Evolutionary conservation across 2,888 invertebrate species (phyloP).

Genomic region (Encarsia formosa): DNA sequence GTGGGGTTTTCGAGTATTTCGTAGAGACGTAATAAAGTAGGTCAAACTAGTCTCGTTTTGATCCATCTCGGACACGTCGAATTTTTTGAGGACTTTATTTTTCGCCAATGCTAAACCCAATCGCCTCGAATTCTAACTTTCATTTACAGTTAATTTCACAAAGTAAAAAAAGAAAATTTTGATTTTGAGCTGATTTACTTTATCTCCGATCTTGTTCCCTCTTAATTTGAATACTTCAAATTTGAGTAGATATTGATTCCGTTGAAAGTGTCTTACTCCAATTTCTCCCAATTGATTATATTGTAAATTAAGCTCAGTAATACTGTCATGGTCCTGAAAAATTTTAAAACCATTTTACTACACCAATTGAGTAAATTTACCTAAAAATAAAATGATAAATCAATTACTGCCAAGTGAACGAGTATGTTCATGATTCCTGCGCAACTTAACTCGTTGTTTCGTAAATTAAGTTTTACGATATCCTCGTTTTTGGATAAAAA

Average conservation of each 20-base stretch:
- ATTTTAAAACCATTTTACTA: no score
- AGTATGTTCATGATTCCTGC: slow-evolving; percentile 52
- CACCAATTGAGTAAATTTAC: no score
- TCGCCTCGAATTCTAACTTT: slow-evolving; percentile 52
- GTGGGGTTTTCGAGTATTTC: slow-evolving; percentile 45
- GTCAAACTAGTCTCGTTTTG: slow-evolving; percentile 58
- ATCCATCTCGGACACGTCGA: slow-evolving; percentile 59
- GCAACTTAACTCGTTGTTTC: slow-evolving; percentile 56
- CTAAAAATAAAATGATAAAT: no score
- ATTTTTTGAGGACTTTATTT: slow-evolving; percentile 52
- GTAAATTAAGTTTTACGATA: slow-evolving; percentile 56
- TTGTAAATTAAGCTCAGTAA: slow-evolving; percentile 57
- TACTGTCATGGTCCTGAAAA: no score
- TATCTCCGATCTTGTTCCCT: slow-evolving; percentile 58
- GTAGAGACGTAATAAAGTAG: slow-evolving; percentile 53
- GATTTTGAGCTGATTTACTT: slow-evolving; percentile 45
- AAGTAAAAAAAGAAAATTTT: not conserved
- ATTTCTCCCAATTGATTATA: slow-evolving; percentile 55
- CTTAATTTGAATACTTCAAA: slow-evolving; percentile 56
- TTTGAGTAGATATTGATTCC: slow-evolving; percentile 42
- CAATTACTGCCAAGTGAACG: no score
- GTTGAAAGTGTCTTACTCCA: slow-evolving; percentile 47
- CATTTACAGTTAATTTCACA: not conserved
- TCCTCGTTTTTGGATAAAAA: slow-evolving; percentile 53
- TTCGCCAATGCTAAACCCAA: slow-evolving; percentile 54